phyloP scores from a whole-genome alignment of 2,113 vertebrate genomes.

The Bagarius yarrelli region DNA sequence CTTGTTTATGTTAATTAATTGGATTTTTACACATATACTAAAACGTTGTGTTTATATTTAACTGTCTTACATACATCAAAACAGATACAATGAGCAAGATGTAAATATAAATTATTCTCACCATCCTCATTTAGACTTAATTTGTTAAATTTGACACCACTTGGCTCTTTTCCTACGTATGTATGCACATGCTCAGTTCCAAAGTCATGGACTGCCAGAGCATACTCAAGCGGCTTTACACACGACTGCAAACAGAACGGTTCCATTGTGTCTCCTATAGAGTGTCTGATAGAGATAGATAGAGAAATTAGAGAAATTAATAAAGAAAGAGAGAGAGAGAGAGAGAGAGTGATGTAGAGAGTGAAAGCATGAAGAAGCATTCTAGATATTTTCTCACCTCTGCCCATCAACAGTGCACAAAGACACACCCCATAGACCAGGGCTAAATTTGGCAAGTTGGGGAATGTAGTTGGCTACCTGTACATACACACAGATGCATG shows the following conservation, averaged over 20 bases:
- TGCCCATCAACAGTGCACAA: conserved; percentile 79
- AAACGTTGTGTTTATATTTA: too few relatives aligned
- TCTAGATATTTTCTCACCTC: conserved; percentile 60
- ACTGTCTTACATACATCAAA: not conserved
- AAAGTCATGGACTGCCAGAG: conserved; percentile 78
- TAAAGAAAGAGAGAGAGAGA: conserved; percentile 23
- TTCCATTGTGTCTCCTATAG: conserved; percentile 82
- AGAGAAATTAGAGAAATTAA: not conserved
- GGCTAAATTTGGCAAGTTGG: conserved; percentile 84
- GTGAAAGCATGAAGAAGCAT: not conserved
- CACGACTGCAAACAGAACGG: conserved; percentile 91
- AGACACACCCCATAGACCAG: conserved; percentile 81
- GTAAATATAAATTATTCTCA: conserved; percentile 49
- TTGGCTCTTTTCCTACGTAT: conserved; percentile 86
- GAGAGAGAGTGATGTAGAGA: conserved; percentile 38
- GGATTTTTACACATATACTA: too few relatives aligned
- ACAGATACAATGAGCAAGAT: too few relatives aligned
- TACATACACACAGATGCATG: conserved; percentile 30
- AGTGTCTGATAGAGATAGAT: conserved; percentile 70
- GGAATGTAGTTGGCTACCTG: conserved; percentile 89
- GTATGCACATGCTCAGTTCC: conserved; percentile 77
- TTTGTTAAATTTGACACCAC: conserved; percentile 86
- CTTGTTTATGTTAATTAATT: too few relatives aligned
- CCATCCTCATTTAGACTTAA: conserved; percentile 82
- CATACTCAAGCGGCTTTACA: conserved; percentile 85